Base-by-base conservation (phyloP, 2,888 invertebrate genomes). In the Drosophila algonquin region DNA sequence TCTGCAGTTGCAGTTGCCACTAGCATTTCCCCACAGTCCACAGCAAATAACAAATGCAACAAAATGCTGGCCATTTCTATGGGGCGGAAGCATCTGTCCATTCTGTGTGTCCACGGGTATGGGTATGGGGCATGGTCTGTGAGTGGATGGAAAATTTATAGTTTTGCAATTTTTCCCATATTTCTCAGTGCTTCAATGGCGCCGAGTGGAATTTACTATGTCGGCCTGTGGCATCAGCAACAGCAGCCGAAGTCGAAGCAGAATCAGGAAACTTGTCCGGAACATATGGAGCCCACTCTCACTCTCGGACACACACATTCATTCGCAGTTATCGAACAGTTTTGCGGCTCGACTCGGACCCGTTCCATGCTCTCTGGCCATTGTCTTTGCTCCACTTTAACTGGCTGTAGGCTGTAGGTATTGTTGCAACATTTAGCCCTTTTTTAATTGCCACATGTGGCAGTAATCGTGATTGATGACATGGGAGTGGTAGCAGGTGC, bases 81-180 rank as follows among this genome's bases (percentile, higher is more conserved):
- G 30, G 12, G 12, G 30, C n/a, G 30, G 30, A 32, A 18, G 27
- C 6, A 21, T 52, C 45, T 60, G 21, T 58, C 32, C 47, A 32
- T 10, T 54, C 46, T 30, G 47, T 47, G 18, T 44, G 54, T 53
- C 51, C 14, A n/a, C 18, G 40, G 30, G 30, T 50, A 30, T 53
- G n/a, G 30, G 14, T 63, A 44, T 51, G 40, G 12, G 0, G 16
- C 57, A 48, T 52, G 46, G 30, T 27, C 40, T 53, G 30, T n/a
- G 61, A 67, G 35, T 27, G 53, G 73, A 67, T 47, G 48, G 61
- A 57, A 73, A 80, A 86, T 86, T 86, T 89, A 86, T 86, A 60
- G 83, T 88, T 73, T 65, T 63, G 77, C 83, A 86, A 89, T 86
- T 89, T 86, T 80, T 89, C 83, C 80, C 89, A 86, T 87, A 87